Conservation (phyloP, 2,113 vertebrate genomes). For the Silurus glanis region DNA sequence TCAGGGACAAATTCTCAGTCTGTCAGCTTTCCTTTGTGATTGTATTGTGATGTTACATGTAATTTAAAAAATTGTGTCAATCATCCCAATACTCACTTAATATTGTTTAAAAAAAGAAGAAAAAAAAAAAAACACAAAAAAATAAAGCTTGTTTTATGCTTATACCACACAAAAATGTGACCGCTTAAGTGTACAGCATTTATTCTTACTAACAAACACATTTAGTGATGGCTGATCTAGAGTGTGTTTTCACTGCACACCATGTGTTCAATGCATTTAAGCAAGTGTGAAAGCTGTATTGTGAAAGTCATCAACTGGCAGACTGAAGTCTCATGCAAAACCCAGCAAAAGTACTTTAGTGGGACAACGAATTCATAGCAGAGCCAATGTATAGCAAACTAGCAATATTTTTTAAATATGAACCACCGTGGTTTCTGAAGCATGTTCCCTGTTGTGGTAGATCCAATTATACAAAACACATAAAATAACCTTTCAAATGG, state of each 20-base stretch:
- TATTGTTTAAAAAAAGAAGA: background rate
- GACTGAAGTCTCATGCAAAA: background rate
- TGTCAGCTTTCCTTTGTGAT: slow-evolving; percentile 44
- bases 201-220: background rate
- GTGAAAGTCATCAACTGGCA: background rate
- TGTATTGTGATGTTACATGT: slow-evolving; percentile 18
- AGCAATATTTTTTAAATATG: background rate
- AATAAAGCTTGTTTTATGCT: background rate
- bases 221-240: background rate
- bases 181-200: background rate
- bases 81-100: background rate
- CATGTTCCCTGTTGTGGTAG: background rate
- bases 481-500: background rate
- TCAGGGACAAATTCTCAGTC: slow-evolving; percentile 54
- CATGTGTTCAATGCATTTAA: background rate
- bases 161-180: background rate
- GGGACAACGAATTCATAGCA: background rate
- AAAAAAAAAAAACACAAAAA: too few relatives aligned
- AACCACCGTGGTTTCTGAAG: background rate
- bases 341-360: background rate
- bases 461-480: background rate
- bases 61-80: background rate
- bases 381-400: background rate
- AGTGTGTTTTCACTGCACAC: background rate
- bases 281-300: background rate